Conservation (phyloP, 2,113 vertebrate species). For the Tricholaema leucomelas region DNA sequence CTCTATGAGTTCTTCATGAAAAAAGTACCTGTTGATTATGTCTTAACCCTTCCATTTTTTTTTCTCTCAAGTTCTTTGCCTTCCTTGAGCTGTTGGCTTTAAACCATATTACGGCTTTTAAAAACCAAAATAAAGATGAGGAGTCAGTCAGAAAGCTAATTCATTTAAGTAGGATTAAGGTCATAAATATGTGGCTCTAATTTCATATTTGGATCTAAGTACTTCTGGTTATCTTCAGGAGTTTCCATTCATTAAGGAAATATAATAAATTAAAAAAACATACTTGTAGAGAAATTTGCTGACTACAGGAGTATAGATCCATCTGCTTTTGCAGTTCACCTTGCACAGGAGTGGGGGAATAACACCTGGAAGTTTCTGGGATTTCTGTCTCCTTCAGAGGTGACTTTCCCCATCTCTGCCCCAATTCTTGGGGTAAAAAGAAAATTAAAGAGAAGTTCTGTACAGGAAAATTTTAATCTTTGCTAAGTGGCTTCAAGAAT, state of each 20-base stretch:
- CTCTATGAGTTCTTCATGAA: background rate
- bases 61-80: background rate
- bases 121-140: background rate
- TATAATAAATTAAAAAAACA: background rate
- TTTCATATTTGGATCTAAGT: background rate
- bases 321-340: background rate
- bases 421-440: background rate
- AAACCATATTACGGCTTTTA: background rate
- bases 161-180: conserved; percentile 14
- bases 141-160: background rate
- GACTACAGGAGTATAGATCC: background rate
- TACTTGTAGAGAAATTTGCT: background rate
- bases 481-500: background rate
- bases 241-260: background rate
- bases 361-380: background rate
- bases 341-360: background rate
- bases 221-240: background rate
- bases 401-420: background rate
- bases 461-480: background rate
- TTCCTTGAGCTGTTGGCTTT: background rate
- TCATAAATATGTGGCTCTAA: background rate
- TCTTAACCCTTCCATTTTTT: background rate
- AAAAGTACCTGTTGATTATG: background rate
- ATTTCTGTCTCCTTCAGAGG: background rate
- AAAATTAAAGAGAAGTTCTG: background rate